These are phyloP conservation scores for Acinonyx jubatus DNA, from an alignment of 2,113 vertebrate genomes.

Conservation along the genomic window DNA sequence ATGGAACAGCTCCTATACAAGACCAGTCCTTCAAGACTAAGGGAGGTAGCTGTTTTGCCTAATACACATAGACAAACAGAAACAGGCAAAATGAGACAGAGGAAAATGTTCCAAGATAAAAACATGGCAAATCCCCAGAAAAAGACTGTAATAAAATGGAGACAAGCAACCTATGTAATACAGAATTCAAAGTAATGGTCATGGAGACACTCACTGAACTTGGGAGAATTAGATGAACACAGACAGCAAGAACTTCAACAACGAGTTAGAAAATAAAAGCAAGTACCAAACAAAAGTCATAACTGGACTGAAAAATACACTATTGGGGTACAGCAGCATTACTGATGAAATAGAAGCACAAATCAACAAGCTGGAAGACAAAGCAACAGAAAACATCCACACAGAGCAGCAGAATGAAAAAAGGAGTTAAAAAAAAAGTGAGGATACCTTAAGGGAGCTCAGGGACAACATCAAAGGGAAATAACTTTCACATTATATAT, in stretches of 20 bases:
- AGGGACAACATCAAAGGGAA: background rate
- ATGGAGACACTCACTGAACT: background rate
- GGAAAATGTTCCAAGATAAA: background rate
- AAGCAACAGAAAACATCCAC: background rate
- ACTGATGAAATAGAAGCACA: background rate
- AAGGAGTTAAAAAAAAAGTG: background rate
- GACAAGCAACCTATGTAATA: background rate
- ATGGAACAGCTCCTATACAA: background rate
- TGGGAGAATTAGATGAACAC: background rate
- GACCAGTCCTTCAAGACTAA: background rate
- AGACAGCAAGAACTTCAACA: background rate
- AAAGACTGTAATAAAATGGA: background rate
- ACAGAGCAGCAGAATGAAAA: background rate
- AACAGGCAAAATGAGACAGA: background rate
- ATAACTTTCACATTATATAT: background rate
- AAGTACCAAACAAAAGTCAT: background rate
- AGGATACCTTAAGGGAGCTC: background rate
- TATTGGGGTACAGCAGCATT: background rate
- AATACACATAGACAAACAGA: background rate
- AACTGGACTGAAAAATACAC: background rate
- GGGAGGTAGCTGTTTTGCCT: background rate
- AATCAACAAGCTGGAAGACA: background rate
- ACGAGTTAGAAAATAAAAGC: background rate
- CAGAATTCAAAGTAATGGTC: background rate
- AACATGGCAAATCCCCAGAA: background rate